phyloP scores from a whole-genome alignment of 2,888 invertebrate genomes.

The Drosophila algonquin region DNA sequence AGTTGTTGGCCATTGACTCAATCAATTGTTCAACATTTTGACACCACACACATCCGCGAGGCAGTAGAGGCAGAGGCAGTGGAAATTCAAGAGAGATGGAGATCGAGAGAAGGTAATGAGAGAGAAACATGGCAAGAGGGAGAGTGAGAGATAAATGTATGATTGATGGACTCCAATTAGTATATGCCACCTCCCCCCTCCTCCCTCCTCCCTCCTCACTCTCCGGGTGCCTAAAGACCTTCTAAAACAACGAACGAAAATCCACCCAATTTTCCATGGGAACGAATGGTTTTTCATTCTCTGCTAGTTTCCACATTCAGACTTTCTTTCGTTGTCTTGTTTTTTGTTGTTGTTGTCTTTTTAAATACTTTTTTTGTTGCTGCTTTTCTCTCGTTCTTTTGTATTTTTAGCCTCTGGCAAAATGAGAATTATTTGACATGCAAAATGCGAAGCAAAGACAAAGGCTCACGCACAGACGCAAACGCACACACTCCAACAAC shows the following conservation, averaged over 20 bases:
- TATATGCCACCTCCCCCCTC: background rate
- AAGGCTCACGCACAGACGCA: slow-evolving; percentile 47
- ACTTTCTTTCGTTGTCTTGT: slow-evolving; percentile 27
- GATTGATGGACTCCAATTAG: slow-evolving; percentile 41
- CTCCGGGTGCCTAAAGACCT: no score
- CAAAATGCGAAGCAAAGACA: slow-evolving; percentile 63
- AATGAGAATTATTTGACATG: slow-evolving; percentile 67
- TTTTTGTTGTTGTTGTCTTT: background rate
- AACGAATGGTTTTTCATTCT: slow-evolving; percentile 50
- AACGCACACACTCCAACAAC: slow-evolving; percentile 22
- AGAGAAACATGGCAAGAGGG: background rate
- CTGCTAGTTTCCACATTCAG: slow-evolving; percentile 35
- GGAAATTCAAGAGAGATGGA: background rate
- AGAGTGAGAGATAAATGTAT: slow-evolving; percentile 11
- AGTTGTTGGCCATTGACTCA: slow-evolving; percentile 45
- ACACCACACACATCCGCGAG: slow-evolving; percentile 46
- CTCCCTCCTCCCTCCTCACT: background rate
- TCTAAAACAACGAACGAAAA: slow-evolving; percentile 3
- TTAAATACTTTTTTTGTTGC: slow-evolving; percentile 7
- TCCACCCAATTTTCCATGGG: slow-evolving; percentile 45
- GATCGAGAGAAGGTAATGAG: background rate
- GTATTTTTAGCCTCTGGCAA: slow-evolving; percentile 70
- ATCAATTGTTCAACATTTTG: slow-evolving; percentile 48
- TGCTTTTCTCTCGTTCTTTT: slow-evolving; percentile 27
- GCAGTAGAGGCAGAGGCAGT: background rate